Conservation (phyloP, 1,140 invertebrate genomes). For the Drosophila pallidifrons region DNA sequence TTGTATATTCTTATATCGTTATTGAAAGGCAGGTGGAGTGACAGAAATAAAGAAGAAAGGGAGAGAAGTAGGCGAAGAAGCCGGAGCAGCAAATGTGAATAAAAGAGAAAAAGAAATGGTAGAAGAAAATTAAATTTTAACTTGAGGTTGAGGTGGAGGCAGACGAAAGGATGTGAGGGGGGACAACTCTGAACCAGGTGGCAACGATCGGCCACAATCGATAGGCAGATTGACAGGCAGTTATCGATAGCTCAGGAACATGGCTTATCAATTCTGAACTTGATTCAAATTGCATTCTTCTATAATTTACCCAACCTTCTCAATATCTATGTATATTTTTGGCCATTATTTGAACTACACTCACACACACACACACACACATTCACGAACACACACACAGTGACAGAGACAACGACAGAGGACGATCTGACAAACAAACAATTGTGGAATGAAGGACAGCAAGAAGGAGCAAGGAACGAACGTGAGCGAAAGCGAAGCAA, state of each 20-base stretch:
- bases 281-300: constrained; percentile 28
- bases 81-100: constrained; percentile 21
- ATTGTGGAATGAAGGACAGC: constrained; percentile 1
- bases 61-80: neutral
- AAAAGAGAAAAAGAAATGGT: constrained; percentile 18
- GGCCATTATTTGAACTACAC: constrained; percentile 32
- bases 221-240: neutral
- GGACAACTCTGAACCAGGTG: neutral
- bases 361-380: constrained; percentile 11
- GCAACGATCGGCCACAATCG: constrained; percentile 1
- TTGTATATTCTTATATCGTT: constrained; percentile 63
- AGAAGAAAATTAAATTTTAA: constrained; percentile 54
- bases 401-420: constrained; percentile 18
- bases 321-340: constrained; percentile 1
- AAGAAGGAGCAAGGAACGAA: neutral
- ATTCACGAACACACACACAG: constrained; percentile 11
- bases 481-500: constrained; percentile 15
- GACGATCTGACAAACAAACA: constrained; percentile 26
- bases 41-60: constrained; percentile 18
- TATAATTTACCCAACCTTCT: constrained; percentile 20
- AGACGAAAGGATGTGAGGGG: neutral
- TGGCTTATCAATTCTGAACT: constrained; percentile 29
- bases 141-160: constrained; percentile 23
- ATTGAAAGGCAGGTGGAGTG: constrained; percentile 51
- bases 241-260: constrained; percentile 26